phyloP scores from a whole-genome alignment of 2,888 invertebrate species.

The Tipula confusa region DNA sequence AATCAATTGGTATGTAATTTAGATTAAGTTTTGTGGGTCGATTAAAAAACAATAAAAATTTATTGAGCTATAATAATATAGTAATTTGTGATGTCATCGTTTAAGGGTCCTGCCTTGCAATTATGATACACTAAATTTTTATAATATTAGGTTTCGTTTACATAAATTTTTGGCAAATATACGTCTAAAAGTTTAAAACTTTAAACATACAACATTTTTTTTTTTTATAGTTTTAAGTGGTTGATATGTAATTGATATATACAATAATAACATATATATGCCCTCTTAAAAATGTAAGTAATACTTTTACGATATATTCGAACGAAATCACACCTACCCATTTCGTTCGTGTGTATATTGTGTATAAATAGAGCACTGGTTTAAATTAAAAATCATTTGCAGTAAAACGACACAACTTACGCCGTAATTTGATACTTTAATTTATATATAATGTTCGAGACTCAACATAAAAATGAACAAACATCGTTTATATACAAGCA shows the following conservation, averaged over 20 bases:
- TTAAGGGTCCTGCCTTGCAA: background rate
- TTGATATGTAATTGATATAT: conserved; percentile 7
- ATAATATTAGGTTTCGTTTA: background rate
- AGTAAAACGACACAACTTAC: background rate
- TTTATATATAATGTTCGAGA: background rate
- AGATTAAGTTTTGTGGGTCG: background rate
- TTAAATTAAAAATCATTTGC: conserved; percentile 20
- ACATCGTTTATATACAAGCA: no score
- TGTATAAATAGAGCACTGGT: background rate
- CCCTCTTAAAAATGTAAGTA: background rate
- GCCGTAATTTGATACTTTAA: background rate
- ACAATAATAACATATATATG: background rate
- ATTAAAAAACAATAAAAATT: conserved; percentile 12
- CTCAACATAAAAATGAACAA: background rate
- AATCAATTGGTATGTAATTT: background rate
- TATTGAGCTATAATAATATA: background rate
- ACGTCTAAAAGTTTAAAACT: background rate
- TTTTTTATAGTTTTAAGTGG: background rate
- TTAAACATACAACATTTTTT: background rate
- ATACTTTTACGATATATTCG: background rate
- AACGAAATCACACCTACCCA: background rate
- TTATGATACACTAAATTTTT: background rate
- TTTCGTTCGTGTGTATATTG: background rate
- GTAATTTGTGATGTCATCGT: background rate
- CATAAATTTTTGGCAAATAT: background rate